phyloP scores from a whole-genome alignment of 1,140 invertebrate genomes.

The Acromyrmex heyeri region DNA sequence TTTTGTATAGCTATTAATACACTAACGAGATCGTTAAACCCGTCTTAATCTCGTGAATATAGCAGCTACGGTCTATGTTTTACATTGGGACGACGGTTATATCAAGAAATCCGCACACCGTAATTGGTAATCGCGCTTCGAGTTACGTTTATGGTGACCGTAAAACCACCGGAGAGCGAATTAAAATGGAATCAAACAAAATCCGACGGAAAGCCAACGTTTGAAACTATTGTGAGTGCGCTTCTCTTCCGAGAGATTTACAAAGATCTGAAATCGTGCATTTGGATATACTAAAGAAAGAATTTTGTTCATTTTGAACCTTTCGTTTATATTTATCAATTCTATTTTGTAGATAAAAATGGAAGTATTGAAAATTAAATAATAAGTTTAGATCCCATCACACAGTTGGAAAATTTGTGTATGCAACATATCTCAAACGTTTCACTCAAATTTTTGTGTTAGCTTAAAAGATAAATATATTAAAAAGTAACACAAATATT shows the following conservation, averaged over 20 bases:
- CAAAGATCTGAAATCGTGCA: background rate
- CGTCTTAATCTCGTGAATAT: conserved; percentile 68
- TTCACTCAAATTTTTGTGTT: too few species aligned
- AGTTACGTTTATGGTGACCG: conserved; percentile 63
- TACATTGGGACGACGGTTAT: conserved; percentile 28
- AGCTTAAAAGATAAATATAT: too few species aligned
- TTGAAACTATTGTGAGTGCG: background rate
- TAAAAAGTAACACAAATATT: too few species aligned
- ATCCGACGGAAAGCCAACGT: background rate
- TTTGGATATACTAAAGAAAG: background rate
- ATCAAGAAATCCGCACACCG: conserved; percentile 46
- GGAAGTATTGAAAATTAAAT: too few species aligned
- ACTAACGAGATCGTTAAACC: conserved; percentile 71
- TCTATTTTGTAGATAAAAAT: too few species aligned
- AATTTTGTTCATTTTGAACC: background rate
- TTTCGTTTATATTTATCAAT: too few species aligned
- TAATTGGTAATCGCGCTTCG: conserved; percentile 68
- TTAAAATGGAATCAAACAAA: conserved; percentile 55
- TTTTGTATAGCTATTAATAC: conserved; percentile 54
- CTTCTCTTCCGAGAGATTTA: background rate
- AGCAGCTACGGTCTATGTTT: background rate
- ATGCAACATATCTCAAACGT: too few species aligned
- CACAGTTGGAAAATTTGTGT: too few species aligned
- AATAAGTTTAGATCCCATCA: too few species aligned
- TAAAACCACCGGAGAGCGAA: conserved; percentile 60